A percentile compares a stretch with the other conserved stretches of the same genome.
phyloP scores from a whole-genome alignment of 2,797 vertebrate species.

The Xenops minutus region DNA sequence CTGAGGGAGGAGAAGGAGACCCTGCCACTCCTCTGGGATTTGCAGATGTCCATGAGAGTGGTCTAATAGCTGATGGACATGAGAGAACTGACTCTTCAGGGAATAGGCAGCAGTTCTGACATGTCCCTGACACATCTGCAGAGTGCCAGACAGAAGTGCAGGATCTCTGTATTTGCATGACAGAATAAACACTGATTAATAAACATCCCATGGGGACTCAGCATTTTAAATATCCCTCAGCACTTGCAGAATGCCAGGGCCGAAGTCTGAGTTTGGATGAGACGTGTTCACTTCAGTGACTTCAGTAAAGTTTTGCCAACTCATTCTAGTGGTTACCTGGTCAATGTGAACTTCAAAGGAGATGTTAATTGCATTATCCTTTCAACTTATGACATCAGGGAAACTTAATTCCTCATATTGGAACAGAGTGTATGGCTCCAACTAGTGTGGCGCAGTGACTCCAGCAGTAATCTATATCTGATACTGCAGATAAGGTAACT shows the following conservation, averaged over 20 bases:
- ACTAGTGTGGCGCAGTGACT: conserved; percentile 33
- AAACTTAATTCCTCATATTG: conserved; percentile 43
- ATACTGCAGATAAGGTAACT: conserved; percentile 67
- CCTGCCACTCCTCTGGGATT: background rate
- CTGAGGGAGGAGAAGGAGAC: background rate
- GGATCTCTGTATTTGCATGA: background rate
- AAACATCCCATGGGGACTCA: background rate
- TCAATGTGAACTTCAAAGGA: conserved; percentile 49
- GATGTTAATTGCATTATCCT: conserved; percentile 33
- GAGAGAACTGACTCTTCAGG: background rate
- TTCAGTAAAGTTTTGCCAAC: conserved; percentile 17
- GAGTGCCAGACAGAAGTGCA: background rate
- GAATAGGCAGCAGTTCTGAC: background rate
- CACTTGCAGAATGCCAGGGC: background rate
- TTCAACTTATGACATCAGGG: conserved; percentile 50
- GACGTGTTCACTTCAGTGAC: background rate
- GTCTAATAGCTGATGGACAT: background rate
- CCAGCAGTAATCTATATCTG: conserved; percentile 66
- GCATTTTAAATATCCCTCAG: background rate
- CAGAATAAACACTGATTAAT: background rate
- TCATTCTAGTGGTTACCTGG: background rate
- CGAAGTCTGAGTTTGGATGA: background rate
- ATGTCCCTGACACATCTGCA: background rate
- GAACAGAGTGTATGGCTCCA: background rate
- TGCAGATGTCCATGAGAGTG: background rate